Evolutionary conservation across 2,797 vertebrate species (phyloP).

Genomic region (Cheirogaleus major): DNA sequence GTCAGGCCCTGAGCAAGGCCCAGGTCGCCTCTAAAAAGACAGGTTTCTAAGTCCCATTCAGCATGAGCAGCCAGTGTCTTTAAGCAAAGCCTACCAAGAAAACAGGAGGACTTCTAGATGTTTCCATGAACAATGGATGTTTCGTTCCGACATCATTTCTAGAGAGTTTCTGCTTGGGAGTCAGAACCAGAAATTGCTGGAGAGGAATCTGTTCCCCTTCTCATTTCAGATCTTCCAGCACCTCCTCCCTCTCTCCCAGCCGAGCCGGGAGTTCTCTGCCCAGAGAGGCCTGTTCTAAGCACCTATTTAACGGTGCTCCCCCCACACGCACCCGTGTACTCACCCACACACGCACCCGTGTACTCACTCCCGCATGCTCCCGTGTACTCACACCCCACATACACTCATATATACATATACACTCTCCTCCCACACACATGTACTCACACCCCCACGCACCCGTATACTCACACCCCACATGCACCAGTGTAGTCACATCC

Average conservation of each 20-base stretch:
- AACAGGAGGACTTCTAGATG: neutral
- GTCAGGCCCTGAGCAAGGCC: too few relatives aligned
- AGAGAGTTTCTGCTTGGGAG: neutral
- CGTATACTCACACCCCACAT: too few relatives aligned
- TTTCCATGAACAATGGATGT: neutral
- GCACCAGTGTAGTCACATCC: too few relatives aligned
- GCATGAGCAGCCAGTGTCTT: neutral
- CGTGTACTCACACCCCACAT: too few relatives aligned
- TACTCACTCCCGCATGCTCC: too few relatives aligned
- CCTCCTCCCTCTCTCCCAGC: too few relatives aligned
- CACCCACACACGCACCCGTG: too few relatives aligned
- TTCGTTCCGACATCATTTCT: neutral
- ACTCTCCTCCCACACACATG: too few relatives aligned
- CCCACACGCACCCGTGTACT: too few relatives aligned
- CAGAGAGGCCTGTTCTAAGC: neutral
- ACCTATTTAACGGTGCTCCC: neutral
- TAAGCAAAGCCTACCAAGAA: neutral
- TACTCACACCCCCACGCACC: too few relatives aligned
- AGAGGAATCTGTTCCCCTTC: neutral
- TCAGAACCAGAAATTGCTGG: neutral
- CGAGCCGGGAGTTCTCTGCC: rapidly evolving
- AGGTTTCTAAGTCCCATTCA: neutral
- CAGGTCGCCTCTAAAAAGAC: neutral
- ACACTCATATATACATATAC: too few relatives aligned
- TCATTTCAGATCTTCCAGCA: neutral